A percentile compares a stretch with the other conserved stretches of the same genome.
These are phyloP conservation scores for Caenorhabditis uteleia DNA, from an alignment of 2,888 invertebrate species.

Conservation along the genomic window DNA sequence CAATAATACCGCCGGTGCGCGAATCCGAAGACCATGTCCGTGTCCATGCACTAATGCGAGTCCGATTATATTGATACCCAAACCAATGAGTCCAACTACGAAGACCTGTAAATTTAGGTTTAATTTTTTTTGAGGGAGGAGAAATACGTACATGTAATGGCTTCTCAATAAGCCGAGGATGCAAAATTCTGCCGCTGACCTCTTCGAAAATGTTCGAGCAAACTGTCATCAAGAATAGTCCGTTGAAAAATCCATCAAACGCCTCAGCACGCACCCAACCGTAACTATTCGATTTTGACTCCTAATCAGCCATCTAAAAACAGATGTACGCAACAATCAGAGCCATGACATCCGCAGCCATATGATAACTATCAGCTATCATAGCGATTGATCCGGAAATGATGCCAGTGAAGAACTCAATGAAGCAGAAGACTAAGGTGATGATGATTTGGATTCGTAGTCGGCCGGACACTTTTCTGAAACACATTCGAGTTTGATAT, in stretches of 20 bases:
- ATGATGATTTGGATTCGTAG: constrained; percentile 71
- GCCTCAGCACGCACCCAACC: constrained; percentile 99
- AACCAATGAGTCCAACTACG: constrained; percentile 86
- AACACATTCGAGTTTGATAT: constrained; percentile 39
- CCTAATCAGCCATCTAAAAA: constrained; percentile 62
- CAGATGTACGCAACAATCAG: constrained; percentile 73
- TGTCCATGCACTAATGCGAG: constrained; percentile 82
- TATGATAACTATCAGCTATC: constrained; percentile 74
- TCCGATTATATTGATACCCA: constrained; percentile 90
- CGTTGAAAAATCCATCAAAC: constrained; percentile 93
- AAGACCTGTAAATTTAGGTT: too few species aligned
- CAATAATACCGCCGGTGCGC: constrained; percentile 77
- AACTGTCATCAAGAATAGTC: constrained; percentile 93
- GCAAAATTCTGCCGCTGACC: constrained; percentile 82
- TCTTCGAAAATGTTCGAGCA: constrained; percentile 98
- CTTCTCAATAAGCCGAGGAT: constrained; percentile 44
- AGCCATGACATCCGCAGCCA: constrained; percentile 74
- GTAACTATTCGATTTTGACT: constrained; percentile 87
- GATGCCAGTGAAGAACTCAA: constrained; percentile 72
- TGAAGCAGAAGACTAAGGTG: constrained; percentile 72
- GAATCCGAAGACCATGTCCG: constrained; percentile 46
- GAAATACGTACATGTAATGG: constrained; percentile 54
- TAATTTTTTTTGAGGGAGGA: too few species aligned
- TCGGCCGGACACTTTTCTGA: constrained; percentile 36
- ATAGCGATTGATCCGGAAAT: constrained; percentile 71